phyloP scores from a whole-genome alignment of 2,797 vertebrate species.

The Centroberyx gerrardi region DNA sequence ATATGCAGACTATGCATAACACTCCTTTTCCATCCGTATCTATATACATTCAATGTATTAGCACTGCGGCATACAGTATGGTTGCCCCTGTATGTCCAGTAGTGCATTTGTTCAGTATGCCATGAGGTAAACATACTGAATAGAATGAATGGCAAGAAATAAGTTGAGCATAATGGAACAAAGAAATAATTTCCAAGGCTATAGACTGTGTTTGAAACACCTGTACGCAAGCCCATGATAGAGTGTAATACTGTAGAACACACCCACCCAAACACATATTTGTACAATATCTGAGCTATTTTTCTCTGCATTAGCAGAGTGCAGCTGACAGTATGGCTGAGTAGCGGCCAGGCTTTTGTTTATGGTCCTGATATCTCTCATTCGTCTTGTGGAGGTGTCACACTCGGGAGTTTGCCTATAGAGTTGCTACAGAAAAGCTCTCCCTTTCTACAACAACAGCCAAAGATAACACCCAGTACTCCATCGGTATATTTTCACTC shows the following conservation, averaged over 20 bases:
- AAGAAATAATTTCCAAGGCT: slow-evolving; percentile 8
- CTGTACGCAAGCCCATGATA: slow-evolving; percentile 7
- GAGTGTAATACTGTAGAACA: slow-evolving; percentile 1
- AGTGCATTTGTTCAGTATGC: neutral
- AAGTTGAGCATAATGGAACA: slow-evolving; percentile 1
- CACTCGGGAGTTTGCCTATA: slow-evolving; percentile 7
- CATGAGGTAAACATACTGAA: neutral
- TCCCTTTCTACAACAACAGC: slow-evolving; percentile 36
- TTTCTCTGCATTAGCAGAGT: slow-evolving; percentile 10
- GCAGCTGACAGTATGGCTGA: slow-evolving; percentile 9
- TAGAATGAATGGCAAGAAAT: neutral
- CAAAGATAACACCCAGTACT: slow-evolving; percentile 54
- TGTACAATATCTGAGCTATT: slow-evolving; percentile 15
- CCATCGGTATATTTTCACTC: slow-evolving; percentile 36
- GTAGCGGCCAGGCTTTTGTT: slow-evolving; percentile 27
- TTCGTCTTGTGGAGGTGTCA: slow-evolving; percentile 31
- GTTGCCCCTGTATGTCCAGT: neutral
- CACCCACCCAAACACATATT: neutral
- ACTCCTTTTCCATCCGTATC: neutral
- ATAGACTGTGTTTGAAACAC: neutral
- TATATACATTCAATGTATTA: neutral
- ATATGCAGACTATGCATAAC: too few species aligned
- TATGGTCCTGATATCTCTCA: neutral
- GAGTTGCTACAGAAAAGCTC: slow-evolving; percentile 20
- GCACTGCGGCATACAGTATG: neutral